A percentile compares a stretch with the other conserved stretches of the same genome.
Evolutionary conservation across 1,140 invertebrate species (phyloP).

Genomic region (Grapholita molesta): DNA sequence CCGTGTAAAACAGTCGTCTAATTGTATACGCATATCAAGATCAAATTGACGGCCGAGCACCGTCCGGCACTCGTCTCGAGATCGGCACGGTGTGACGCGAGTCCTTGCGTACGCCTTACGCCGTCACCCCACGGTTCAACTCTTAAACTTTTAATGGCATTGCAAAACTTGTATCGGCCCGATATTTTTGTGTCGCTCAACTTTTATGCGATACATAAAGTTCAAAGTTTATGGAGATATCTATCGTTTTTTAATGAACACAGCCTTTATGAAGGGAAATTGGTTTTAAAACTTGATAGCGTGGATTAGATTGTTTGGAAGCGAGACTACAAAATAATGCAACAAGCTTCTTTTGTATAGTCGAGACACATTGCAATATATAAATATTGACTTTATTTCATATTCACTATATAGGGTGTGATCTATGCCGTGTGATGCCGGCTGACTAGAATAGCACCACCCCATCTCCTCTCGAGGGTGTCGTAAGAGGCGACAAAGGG

Average conservation of each 20-base stretch:
- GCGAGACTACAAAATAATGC: background rate
- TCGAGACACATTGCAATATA: background rate
- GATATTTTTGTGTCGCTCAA: constrained; percentile 29
- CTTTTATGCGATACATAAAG: constrained; percentile 33
- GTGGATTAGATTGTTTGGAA: background rate
- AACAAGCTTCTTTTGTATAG: background rate
- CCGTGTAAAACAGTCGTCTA: too few relatives aligned
- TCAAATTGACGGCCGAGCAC: too few relatives aligned
- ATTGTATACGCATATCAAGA: too few relatives aligned
- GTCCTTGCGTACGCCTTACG: background rate
- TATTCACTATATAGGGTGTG: too few relatives aligned
- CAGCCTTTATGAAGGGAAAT: background rate
- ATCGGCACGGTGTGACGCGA: background rate
- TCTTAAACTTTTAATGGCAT: constrained; percentile 41
- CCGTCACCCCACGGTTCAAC: background rate
- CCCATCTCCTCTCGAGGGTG: too few relatives aligned
- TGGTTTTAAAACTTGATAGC: background rate
- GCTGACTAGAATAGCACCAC: too few relatives aligned
- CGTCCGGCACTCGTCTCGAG: background rate
- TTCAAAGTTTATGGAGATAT: constrained; percentile 36
- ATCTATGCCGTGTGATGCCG: too few relatives aligned
- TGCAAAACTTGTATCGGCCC: constrained; percentile 35
- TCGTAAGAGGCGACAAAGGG: too few relatives aligned
- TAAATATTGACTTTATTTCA: too few relatives aligned
- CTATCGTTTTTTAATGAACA: constrained; percentile 39